Conservation (phyloP, 2,797 vertebrate species). For the Serranus cabrilla region DNA sequence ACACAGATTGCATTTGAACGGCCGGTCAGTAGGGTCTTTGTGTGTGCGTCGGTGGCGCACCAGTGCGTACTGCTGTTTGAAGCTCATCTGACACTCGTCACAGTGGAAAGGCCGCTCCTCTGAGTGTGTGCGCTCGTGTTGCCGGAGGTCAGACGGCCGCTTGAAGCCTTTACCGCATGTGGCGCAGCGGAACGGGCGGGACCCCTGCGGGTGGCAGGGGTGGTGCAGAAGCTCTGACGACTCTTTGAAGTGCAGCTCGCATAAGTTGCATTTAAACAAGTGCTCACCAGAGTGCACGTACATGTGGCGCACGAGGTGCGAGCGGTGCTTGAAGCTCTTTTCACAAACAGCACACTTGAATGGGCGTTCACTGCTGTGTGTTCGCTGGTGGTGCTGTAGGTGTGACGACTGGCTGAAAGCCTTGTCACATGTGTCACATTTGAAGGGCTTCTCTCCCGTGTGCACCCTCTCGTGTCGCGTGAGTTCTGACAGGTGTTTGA, state of each 20-base stretch:
- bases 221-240: constrained; percentile 97
- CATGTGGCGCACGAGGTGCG: constrained; percentile 98
- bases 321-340: constrained; percentile 99
- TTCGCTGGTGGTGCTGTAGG: constrained; percentile 97
- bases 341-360: constrained; percentile 98
- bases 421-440: constrained; percentile 97
- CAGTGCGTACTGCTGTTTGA: constrained; percentile 97
- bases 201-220: constrained; percentile 95
- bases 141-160: constrained; percentile 95
- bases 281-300: constrained; percentile 97
- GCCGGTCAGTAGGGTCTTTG: constrained; percentile 90
- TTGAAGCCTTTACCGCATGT: constrained; percentile 97
- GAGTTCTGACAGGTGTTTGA: constrained; percentile 97
- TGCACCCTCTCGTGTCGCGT: constrained; percentile 96
- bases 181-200: constrained; percentile 94
- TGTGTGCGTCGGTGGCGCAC: constrained; percentile 96
- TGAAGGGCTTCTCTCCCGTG: constrained; percentile 97
- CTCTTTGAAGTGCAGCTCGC: constrained; percentile 98
- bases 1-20: constrained; percentile 96
- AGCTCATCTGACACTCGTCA: constrained; percentile 99
- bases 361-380: constrained; percentile 96
- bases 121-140: constrained; percentile 97
- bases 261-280: constrained; percentile 96
- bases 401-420: constrained; percentile 99
- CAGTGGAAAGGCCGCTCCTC: constrained; percentile 99